phyloP scores from a whole-genome alignment of 1,140 invertebrate species.

The Hetaerina americana region DNA sequence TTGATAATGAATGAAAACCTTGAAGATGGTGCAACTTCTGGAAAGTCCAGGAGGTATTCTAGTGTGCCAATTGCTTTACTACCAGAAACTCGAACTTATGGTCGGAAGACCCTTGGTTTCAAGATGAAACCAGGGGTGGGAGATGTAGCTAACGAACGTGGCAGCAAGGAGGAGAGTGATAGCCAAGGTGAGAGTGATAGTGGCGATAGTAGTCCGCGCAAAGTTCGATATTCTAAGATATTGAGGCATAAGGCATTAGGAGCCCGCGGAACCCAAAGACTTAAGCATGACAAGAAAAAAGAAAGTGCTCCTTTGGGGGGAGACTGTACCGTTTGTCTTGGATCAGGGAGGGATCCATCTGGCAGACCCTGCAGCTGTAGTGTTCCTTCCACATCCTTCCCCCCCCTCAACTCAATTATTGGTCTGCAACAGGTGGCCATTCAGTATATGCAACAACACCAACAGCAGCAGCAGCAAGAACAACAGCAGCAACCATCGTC shows the following conservation, averaged over 20 bases:
- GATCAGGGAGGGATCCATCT: neutral
- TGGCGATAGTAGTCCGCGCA: neutral
- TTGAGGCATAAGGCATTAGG: neutral
- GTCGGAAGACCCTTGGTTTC: neutral
- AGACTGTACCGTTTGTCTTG: neutral
- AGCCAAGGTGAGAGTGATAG: neutral
- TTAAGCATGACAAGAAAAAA: neutral
- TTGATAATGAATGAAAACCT: neutral
- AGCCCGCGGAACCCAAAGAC: neutral
- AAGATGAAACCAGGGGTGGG: neutral
- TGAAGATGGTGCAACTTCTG: neutral
- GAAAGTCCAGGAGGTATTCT: neutral
- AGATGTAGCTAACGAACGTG: neutral
- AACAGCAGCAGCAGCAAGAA: conserved; percentile 1
- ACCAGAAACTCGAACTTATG: neutral
- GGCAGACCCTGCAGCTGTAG: neutral
- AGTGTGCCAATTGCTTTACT: neutral
- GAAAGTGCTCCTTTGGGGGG: neutral
- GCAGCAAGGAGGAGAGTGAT: neutral
- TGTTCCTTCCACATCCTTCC: neutral
- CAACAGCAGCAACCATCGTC: neutral
- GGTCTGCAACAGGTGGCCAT: neutral
- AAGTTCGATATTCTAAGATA: neutral
- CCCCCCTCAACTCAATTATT: neutral
- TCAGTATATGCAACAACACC: conserved; percentile 1